Evolutionary conservation across 2,888 invertebrate genomes (phyloP).

Genomic region (Latrodectus hesperus): DNA sequence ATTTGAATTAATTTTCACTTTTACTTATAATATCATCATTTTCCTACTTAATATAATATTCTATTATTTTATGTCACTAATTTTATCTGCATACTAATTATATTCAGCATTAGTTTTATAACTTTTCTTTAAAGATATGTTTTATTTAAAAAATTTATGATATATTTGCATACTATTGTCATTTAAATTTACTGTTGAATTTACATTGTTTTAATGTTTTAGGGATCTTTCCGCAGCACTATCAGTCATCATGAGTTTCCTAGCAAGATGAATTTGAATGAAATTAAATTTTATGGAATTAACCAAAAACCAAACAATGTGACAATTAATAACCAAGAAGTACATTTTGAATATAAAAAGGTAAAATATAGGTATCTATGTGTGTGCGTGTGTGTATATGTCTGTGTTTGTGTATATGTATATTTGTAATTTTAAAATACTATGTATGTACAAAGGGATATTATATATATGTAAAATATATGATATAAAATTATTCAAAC

Average conservation of each 20-base stretch:
- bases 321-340: slow-evolving; percentile 2
- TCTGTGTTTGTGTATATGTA: background rate
- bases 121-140: background rate
- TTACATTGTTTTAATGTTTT: background rate
- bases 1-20: too few species aligned
- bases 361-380: background rate
- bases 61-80: too few species aligned
- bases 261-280: slow-evolving; percentile 28
- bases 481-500: too few species aligned
- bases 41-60: too few species aligned
- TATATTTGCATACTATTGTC: background rate
- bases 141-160: background rate
- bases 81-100: too few species aligned
- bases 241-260: background rate
- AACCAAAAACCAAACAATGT: background rate
- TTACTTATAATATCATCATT: too few species aligned
- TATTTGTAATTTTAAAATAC: background rate
- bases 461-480: too few species aligned
- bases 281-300: slow-evolving; percentile 40
- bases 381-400: too few species aligned
- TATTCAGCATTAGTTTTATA: background rate
- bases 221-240: slow-evolving; percentile 15
- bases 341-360: slow-evolving; percentile 9
- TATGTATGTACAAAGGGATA: too few species aligned
- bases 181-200: background rate